phyloP scores from a whole-genome alignment of 2,888 invertebrate genomes.

The Onthophagus sagittarius region DNA sequence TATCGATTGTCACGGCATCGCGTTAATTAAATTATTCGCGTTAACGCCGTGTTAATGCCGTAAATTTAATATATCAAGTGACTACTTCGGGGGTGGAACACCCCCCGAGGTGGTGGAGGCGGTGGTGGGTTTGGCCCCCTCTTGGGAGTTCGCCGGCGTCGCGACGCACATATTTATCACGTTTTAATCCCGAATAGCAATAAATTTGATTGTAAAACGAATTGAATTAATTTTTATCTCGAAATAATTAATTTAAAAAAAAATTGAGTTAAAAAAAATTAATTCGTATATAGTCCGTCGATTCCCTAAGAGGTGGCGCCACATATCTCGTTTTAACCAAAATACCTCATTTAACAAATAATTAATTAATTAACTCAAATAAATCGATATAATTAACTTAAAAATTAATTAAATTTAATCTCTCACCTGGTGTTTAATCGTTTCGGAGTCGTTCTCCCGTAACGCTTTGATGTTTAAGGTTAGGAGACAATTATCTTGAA shows the following conservation, averaged over 20 bases:
- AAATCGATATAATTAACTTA: not conserved
- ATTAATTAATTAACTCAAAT: not conserved
- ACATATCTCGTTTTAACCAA: not conserved
- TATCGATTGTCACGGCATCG: slow-evolving; percentile 11
- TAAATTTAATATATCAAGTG: not conserved
- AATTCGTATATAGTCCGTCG: not conserved
- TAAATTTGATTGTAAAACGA: not conserved
- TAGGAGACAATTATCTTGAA: slow-evolving; percentile 60
- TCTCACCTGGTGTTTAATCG: slow-evolving; percentile 59
- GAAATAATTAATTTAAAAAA: no score
- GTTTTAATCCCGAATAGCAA: not conserved
- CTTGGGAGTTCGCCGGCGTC: not conserved
- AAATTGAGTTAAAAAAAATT: no score
- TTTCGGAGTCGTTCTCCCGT: slow-evolving; percentile 46
- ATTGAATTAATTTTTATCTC: not conserved
- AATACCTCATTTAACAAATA: not conserved
- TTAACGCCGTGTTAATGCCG: not conserved
- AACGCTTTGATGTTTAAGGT: slow-evolving; percentile 57
- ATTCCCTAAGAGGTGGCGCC: not conserved
- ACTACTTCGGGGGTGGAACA: slow-evolving; percentile 24
- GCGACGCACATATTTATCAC: not conserved
- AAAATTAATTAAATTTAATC: not conserved
- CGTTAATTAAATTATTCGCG: slow-evolving; percentile 1
- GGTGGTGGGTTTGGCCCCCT: not conserved
- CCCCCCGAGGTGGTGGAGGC: not conserved